Percentiles rank a stretch among this genome's conserved stretches.
phyloP scores from a whole-genome alignment of 2,797 vertebrate species.

The Sebastes ruberrimus region DNA sequence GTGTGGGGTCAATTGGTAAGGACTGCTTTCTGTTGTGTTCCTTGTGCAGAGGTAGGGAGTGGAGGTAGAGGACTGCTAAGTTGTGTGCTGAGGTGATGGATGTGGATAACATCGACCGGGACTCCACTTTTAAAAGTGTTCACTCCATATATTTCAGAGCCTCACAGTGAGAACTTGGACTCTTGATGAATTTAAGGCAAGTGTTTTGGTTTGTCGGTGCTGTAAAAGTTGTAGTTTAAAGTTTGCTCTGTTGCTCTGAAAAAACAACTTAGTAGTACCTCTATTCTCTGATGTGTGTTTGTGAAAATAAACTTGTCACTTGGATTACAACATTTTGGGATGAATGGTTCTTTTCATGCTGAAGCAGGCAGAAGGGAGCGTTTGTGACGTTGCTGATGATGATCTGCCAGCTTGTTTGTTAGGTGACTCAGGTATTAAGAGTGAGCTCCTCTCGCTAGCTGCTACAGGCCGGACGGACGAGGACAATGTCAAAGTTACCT shows the following conservation, averaged over 20 bases:
- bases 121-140: constrained; percentile 7
- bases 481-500: constrained; percentile 53
- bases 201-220: constrained; percentile 12
- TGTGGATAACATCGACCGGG: constrained; percentile 19
- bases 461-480: constrained; percentile 17
- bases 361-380: constrained; percentile 6
- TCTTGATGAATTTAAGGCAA: constrained; percentile 61
- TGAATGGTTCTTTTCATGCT: constrained; percentile 42
- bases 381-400: constrained; percentile 40
- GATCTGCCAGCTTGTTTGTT: constrained; percentile 29
- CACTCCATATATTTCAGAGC: constrained; percentile 19
- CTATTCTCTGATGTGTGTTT: constrained; percentile 1
- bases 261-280: constrained; percentile 37
- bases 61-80: constrained; percentile 43
- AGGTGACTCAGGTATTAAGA: constrained; percentile 25
- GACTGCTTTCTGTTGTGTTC: constrained; percentile 55
- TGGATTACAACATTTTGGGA: constrained; percentile 34
- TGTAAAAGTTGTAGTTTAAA: neutral
- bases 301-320: constrained; percentile 26
- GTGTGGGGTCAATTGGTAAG: constrained; percentile 83
- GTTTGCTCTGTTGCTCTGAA: neutral
- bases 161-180: constrained; percentile 38
- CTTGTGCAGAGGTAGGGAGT: constrained; percentile 26
- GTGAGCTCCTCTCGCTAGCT: constrained; percentile 31
- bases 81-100: constrained; percentile 28